Evolutionary conservation across 2,113 vertebrate species (phyloP), one percentile per base, ranked within the genome.

Genomic region (Piaya cayana): DNA sequence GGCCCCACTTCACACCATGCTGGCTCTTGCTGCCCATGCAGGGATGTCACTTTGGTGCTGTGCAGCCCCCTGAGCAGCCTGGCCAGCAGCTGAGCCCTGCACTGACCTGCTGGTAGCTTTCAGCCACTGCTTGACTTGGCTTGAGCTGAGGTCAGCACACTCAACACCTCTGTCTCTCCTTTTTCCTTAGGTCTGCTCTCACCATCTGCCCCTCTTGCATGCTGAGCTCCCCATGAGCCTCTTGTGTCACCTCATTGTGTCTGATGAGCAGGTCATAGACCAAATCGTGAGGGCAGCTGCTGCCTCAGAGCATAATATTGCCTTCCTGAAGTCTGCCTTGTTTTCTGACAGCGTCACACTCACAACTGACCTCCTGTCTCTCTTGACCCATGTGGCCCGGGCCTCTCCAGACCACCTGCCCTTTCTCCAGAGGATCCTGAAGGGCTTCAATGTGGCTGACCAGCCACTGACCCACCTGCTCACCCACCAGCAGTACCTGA

Each of bases 151-250:
- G 11, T 43, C 39, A 69, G 36, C 1, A 4, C 39, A 9, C 75
- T 82, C 53, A 74, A 67, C 2, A 1, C 36, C 7, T 1, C 23
- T 30, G 2, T 79, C 7, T 68, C 64, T 79, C 37, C 26, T 56
- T 75, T 88, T 29, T 90, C 83, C 80, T 95, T 97, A 99, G 99
- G 98, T 98, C 77, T 98, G 98, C 74, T 97, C 98, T 90, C 65
- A 58, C 60, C 96, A 97, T 58, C 97, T 98, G 90, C 97, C 98
- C 2, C 75, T 97, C 64, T 80, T 76, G 0, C 97, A 97, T 22
- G 95, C 98, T 0, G 98, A 99, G 95, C 96, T 99, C 86, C 99
- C 99, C 22, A 69, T 99, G 68, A 98, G 98, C 84, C 98, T 99
- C 69, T 97, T 99, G 77, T 97, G 98, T 92, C 98, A 96, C 53